Conservation (phyloP, 2,888 invertebrate species). For the Diaphora mendica region DNA sequence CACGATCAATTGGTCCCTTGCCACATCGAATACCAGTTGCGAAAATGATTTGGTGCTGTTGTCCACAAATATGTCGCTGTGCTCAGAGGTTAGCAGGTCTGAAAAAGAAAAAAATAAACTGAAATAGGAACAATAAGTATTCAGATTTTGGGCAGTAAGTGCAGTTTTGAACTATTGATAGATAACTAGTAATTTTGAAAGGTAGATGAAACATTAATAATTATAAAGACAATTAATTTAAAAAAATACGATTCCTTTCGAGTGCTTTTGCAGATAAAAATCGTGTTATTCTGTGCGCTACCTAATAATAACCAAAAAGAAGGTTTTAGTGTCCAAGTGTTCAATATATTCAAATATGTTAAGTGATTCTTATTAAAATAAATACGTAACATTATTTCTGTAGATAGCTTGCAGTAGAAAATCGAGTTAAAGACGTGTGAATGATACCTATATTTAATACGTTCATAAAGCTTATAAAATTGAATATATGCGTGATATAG, state of each 20-base stretch:
- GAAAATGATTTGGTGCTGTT: conserved; percentile 92
- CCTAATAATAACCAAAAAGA: background rate
- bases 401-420: background rate
- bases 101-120: conserved; percentile 47
- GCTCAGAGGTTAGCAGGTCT: conserved; percentile 82
- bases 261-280: background rate
- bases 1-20: conserved; percentile 94
- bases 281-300: background rate
- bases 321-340: background rate
- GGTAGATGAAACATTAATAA: background rate
- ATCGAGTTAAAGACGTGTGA: background rate
- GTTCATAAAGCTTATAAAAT: background rate
- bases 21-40: conserved; percentile 94
- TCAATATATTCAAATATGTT: background rate
- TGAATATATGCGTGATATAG: background rate
- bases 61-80: conserved; percentile 90
- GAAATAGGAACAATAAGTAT: no score
- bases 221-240: fast-evolving
- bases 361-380: background rate
- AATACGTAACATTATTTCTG: background rate
- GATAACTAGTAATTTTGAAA: background rate
- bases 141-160: background rate
- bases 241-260: background rate
- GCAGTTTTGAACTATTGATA: background rate
- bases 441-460: background rate